These are phyloP conservation scores for Apamea sordens DNA, from an alignment of 2,888 invertebrate genomes.

Conservation along the genomic window DNA sequence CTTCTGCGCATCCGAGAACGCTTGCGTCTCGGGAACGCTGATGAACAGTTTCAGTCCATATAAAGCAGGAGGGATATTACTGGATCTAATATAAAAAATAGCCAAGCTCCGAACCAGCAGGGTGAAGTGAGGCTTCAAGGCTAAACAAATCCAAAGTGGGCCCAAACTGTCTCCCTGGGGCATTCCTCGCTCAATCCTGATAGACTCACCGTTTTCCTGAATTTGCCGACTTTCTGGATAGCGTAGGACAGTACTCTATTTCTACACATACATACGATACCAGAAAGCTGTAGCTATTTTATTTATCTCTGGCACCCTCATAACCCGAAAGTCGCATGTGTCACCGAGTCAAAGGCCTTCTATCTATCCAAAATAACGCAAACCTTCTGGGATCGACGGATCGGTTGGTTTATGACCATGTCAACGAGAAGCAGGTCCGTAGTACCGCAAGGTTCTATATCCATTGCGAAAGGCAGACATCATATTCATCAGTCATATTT, in stretches of 20 bases:
- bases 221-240: background rate
- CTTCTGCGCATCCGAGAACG: slow-evolving; percentile 50
- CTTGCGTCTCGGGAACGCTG: slow-evolving; percentile 45
- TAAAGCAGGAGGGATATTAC: slow-evolving; percentile 25
- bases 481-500: background rate
- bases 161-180: slow-evolving; percentile 4
- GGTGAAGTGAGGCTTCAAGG: background rate
- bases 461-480: slow-evolving; percentile 18
- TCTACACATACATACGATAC: background rate
- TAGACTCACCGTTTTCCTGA: background rate
- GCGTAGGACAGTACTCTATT: background rate
- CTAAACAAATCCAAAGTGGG: background rate
- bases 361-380: background rate
- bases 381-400: background rate
- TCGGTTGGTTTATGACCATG: background rate
- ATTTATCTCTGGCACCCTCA: background rate
- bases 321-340: background rate
- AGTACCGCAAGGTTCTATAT: background rate
- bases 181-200: background rate
- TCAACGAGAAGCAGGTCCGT: background rate
- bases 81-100: slow-evolving; percentile 13
- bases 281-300: background rate
- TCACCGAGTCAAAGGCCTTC: slow-evolving; percentile 17
- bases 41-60: slow-evolving; percentile 29
- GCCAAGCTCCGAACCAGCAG: background rate